Percentiles rank a stretch among this genome's conserved stretches.
Conservation (phyloP, 2,797 vertebrate species). For the Pantherophis vulpinus region DNA sequence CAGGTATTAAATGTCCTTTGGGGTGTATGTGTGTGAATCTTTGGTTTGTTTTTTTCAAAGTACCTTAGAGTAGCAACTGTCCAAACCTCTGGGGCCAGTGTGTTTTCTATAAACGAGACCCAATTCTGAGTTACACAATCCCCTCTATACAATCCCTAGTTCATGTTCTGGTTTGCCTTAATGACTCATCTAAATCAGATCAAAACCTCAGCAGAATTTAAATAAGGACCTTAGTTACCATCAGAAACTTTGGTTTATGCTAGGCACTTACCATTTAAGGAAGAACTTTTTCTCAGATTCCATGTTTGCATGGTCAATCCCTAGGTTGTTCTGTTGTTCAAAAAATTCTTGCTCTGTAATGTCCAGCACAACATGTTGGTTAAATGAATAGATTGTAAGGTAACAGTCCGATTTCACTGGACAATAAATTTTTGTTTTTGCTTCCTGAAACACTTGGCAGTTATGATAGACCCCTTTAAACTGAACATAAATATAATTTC, state of each 20-base stretch:
- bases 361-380: background rate
- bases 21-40: background rate
- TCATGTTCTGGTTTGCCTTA: background rate
- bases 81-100: background rate
- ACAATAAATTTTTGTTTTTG: background rate
- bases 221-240: background rate
- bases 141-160: background rate
- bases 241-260: background rate
- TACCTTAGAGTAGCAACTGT: background rate
- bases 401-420: background rate
- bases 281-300: background rate
- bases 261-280: background rate
- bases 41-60: background rate
- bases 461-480: background rate
- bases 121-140: background rate
- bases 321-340: background rate
- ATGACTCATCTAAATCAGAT: background rate
- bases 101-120: background rate
- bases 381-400: background rate
- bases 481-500: background rate
- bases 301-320: background rate
- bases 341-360: background rate
- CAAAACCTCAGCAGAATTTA: background rate
- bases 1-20: background rate
- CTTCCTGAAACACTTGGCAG: background rate